Percentiles rank a stretch among this genome's conserved stretches.
Conservation (phyloP, 2,113 vertebrate genomes). For the Rhodinocichla rosea region DNA sequence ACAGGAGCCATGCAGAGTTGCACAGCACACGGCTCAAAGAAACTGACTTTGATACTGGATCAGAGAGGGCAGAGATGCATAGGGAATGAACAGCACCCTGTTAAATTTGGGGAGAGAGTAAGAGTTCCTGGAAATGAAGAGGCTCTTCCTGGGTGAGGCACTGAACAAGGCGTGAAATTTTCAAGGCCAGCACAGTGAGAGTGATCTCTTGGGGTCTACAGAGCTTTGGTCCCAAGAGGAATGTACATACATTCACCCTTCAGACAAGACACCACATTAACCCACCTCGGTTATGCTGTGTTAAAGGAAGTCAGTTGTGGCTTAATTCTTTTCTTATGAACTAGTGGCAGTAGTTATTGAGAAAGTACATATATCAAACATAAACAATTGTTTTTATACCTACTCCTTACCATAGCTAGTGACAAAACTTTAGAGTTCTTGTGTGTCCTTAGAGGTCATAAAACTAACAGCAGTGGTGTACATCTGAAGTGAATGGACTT, state of each 20-base stretch:
- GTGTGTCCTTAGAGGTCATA: not conserved
- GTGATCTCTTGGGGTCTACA: rapidly evolving
- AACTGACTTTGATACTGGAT: not conserved
- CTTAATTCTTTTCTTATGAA: not conserved
- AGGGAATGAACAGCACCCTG: not conserved
- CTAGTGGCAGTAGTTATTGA: not conserved
- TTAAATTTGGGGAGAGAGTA: not conserved
- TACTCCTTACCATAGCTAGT: not conserved
- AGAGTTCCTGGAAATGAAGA: not conserved
- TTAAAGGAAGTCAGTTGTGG: not conserved
- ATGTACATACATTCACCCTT: rapidly evolving
- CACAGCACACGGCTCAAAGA: not conserved
- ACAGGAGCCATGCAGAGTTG: not conserved
- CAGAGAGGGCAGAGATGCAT: not conserved
- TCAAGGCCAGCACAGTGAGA: not conserved
- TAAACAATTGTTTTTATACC: not conserved
- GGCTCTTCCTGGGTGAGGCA: not conserved
- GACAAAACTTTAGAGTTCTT: not conserved
- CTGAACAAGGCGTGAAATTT: not conserved
- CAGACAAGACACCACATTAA: not conserved
- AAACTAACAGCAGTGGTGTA: not conserved
- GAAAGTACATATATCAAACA: not conserved
- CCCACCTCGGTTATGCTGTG: not conserved
- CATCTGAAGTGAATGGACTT: not conserved
- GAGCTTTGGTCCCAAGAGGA: not conserved